Evolutionary conservation across 2,113 vertebrate species (phyloP), one percentile per base, ranked within the genome.

Genomic region (Thryonomys swinderianus): DNA sequence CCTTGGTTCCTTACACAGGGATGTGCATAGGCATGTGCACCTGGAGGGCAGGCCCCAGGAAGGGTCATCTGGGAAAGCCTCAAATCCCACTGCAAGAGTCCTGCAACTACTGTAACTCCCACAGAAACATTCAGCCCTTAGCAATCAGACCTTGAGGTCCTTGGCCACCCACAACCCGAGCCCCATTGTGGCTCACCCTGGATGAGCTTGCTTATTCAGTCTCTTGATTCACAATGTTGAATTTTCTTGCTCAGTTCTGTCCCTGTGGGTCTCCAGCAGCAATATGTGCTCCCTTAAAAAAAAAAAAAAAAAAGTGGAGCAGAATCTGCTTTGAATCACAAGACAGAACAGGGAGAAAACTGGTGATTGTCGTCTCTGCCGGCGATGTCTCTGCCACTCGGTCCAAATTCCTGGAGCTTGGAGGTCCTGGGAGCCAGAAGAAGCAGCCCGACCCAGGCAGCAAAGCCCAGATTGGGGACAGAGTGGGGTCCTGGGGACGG

Each of bases 361-460:
- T 97, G 98, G 99, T 95, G 98, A 98, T 97, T 91, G 98, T 98
- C 97, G 98, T 98, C 99, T 99, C 98, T 98, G 97, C 98, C 98
- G 98, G 99, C 98, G 99, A 99, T 98, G 98, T 99, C 99, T 99
- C 99, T 99, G 99, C 99, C 99, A 99, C 98, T 98, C 98, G 94
- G 98, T 98, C 98, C 98, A 99, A 98, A 99, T 98, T 99, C 99
- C 99, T 99, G 98, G 98, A 98, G 97, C 96, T 97, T 98, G 97
- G 98, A 98, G 98, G 96, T 98, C 98, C 98, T 98, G 98, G 25
- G 73, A 99, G 98, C 98, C 99, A 98, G 98, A 99, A 98, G 98
- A 98, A 98, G 98, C 99, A 98, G 98, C 98, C 98, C 98, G 98
- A 97, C 98, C 96, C 97, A 96, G 98, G 95, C 98, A 98, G 98